Conservation (phyloP, 2,797 vertebrate genomes). For the Darevskia nairensis region DNA sequence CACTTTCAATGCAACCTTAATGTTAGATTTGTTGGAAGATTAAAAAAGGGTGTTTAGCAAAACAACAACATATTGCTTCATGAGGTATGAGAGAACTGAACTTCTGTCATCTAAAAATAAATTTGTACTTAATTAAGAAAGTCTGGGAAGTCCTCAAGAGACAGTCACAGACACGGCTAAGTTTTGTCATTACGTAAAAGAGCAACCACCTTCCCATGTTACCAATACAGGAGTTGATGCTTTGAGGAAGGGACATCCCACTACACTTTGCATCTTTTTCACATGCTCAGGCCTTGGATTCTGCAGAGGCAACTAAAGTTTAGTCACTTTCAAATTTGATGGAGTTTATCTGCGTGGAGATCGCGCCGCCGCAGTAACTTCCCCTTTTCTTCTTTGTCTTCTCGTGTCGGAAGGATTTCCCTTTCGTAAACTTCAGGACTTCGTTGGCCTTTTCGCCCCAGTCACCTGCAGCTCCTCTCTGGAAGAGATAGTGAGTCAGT, state of each 20-base stretch:
- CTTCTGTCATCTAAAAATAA: constrained; percentile 59
- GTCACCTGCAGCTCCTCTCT: constrained; percentile 89
- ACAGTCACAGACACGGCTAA: constrained; percentile 18
- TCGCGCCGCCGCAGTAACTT: constrained; percentile 92
- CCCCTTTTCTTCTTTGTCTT: constrained; percentile 99
- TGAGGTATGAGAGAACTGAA: constrained; percentile 27
- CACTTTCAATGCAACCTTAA: constrained; percentile 34
- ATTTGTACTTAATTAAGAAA: constrained; percentile 37
- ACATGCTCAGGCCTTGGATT: constrained; percentile 33
- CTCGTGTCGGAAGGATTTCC: constrained; percentile 96
- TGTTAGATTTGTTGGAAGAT: constrained; percentile 28
- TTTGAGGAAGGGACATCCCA: neutral
- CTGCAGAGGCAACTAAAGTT: constrained; percentile 57
- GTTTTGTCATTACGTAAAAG: constrained; percentile 11
- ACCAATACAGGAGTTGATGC: neutral
- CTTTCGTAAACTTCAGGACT: constrained; percentile 91
- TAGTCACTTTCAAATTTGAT: constrained; percentile 97
- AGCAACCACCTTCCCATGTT: constrained; percentile 17
- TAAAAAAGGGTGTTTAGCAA: neutral
- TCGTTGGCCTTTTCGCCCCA: constrained; percentile 94
- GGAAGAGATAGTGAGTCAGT: constrained; percentile 22
- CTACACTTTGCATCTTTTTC: neutral
- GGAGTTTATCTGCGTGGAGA: constrained; percentile 91
- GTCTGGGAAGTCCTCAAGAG: constrained; percentile 12
- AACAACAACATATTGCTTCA: constrained; percentile 28